Conservation (phyloP, 2,797 vertebrate species). For the Linurgus olivaceus region DNA sequence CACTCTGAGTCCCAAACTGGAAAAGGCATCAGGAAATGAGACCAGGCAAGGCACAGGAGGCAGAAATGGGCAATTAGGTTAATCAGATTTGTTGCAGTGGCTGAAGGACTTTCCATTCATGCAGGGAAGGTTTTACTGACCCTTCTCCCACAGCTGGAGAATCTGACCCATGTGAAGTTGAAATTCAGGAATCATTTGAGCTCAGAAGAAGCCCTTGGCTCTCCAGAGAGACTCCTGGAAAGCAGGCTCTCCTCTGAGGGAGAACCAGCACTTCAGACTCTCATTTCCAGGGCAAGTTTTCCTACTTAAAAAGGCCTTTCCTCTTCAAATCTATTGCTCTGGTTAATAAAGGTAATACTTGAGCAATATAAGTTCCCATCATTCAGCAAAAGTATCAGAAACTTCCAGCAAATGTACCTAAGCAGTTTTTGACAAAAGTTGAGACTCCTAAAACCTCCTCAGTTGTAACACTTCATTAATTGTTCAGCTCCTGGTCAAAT, state of each 20-base stretch:
- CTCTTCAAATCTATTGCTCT: neutral
- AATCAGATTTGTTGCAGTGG: slow-evolving; percentile 24
- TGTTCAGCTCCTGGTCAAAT: neutral
- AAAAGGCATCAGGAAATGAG: neutral
- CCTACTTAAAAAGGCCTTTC: neutral
- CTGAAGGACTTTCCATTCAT: slow-evolving; percentile 8
- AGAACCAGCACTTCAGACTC: neutral
- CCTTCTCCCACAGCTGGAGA: neutral
- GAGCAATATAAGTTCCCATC: neutral
- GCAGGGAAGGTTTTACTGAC: neutral
- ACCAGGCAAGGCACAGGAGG: neutral
- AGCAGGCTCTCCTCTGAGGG: neutral
- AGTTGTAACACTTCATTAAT: neutral
- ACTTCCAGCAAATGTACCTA: neutral
- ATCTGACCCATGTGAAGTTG: neutral
- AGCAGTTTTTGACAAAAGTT: neutral
- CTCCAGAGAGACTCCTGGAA: neutral
- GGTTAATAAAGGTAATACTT: neutral
- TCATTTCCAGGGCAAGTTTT: neutral
- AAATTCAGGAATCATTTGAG: neutral
- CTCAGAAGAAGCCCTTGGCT: neutral
- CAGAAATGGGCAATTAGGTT: neutral
- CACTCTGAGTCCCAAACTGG: neutral
- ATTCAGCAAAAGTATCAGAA: neutral
- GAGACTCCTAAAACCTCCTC: neutral